phyloP scores from a whole-genome alignment of 2,113 vertebrate species.

The Cichladusa arquata region DNA sequence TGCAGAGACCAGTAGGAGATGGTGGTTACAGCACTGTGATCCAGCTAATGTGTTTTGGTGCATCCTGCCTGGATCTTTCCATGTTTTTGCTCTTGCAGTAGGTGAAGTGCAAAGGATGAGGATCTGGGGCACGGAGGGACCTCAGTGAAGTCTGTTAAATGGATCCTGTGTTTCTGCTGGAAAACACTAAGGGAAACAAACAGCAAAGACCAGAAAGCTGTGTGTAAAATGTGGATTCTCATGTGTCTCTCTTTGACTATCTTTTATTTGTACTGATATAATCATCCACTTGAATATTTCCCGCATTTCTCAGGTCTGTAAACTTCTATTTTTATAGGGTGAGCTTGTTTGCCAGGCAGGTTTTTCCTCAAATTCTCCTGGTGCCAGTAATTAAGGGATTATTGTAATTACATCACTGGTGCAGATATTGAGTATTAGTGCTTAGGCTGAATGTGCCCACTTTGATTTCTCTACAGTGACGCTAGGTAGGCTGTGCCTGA shows the following conservation, averaged over 20 bases:
- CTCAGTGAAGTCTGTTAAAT: background rate
- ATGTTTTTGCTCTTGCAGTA: background rate
- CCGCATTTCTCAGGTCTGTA: background rate
- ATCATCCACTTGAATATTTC: background rate
- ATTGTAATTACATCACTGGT: constrained; percentile 41
- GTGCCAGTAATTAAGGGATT: constrained; percentile 66
- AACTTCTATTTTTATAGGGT: background rate
- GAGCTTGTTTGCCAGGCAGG: constrained; percentile 46
- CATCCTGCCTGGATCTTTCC: background rate
- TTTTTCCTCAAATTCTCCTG: constrained; percentile 45
- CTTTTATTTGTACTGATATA: background rate
- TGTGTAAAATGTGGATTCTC: background rate
- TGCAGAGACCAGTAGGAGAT: background rate
- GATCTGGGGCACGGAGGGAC: background rate
- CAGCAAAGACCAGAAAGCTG: background rate
- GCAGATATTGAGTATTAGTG: constrained; percentile 10
- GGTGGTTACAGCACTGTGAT: background rate
- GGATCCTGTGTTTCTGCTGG: background rate
- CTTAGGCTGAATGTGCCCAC: constrained; percentile 21
- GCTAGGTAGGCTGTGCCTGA: constrained; percentile 34
- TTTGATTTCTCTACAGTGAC: constrained; percentile 43
- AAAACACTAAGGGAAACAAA: background rate
- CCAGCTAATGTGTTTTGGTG: background rate
- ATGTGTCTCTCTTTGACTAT: background rate
- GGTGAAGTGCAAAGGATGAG: background rate